Evolutionary conservation across 2,888 invertebrate species (phyloP).

Genomic region (Noctua pronuba): DNA sequence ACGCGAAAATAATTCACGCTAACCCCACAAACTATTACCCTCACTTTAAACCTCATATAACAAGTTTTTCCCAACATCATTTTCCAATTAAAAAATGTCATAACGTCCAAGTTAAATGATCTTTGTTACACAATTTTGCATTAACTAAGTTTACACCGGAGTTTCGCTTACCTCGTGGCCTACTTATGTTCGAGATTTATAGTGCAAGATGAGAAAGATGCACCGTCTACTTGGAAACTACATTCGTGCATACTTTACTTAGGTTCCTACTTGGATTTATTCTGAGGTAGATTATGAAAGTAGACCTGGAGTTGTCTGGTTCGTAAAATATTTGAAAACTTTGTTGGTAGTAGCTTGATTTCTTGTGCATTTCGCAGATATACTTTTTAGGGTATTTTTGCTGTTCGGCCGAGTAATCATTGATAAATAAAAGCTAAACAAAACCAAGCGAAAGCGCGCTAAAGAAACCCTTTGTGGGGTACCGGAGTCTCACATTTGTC

Average conservation of each 20-base stretch:
- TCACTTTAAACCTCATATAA: constrained; percentile 10
- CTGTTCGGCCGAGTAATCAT: background rate
- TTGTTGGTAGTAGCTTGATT: background rate
- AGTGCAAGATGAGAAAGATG: constrained; percentile 42
- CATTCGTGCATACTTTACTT: constrained; percentile 32
- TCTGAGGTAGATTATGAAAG: constrained; percentile 26
- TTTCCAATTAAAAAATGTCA: constrained; percentile 47
- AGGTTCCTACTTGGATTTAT: constrained; percentile 19
- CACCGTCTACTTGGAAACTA: constrained; percentile 36
- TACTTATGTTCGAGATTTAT: constrained; percentile 60
- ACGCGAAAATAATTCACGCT: background rate
- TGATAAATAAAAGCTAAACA: background rate
- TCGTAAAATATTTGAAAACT: background rate
- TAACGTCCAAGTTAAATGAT: constrained; percentile 61
- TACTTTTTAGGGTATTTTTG: background rate
- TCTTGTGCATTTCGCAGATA: background rate
- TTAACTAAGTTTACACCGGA: constrained; percentile 55
- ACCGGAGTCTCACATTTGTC: background rate
- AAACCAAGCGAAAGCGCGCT: background rate
- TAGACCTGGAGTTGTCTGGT: background rate
- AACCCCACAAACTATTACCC: constrained; percentile 22
- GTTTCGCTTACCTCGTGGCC: constrained; percentile 56
- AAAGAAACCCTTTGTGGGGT: background rate
- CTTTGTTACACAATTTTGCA: constrained; percentile 61
- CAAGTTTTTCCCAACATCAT: constrained; percentile 33